phyloP scores from a whole-genome alignment of 37 sponge, comb jelly and placozoan species.

The Spongilla lacustris region DNA sequence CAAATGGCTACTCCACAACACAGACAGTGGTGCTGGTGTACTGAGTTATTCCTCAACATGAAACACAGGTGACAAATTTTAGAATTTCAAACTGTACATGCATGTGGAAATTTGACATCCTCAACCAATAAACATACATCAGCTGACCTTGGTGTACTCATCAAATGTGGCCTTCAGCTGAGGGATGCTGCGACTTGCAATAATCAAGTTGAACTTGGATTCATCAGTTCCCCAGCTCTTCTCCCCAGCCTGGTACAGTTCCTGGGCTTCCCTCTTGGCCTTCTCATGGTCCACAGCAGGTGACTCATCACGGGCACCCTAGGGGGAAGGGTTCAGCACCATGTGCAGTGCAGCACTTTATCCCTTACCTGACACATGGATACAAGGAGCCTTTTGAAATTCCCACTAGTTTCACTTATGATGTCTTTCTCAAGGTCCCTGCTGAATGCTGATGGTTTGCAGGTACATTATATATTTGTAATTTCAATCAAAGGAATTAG shows the following conservation, averaged over 20 bases:
- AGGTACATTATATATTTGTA: too few relatives aligned
- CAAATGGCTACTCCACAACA: too few relatives aligned
- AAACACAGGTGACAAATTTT: too few relatives aligned
- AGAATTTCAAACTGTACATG: too few relatives aligned
- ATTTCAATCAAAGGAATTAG: too few relatives aligned
- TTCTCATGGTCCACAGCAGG: conserved; percentile 81
- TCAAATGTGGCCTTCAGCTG: conserved; percentile 92
- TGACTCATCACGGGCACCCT: conserved; percentile 91
- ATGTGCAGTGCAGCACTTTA: neutral
- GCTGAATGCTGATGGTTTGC: conserved; percentile 44
- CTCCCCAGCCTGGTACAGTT: conserved; percentile 93
- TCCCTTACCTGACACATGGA: conserved; percentile 91
- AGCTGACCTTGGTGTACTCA: conserved; percentile 74
- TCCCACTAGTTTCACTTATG: conserved; percentile 96
- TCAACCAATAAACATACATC: too few relatives aligned
- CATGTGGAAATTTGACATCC: too few relatives aligned
- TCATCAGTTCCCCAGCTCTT: conserved; percentile 98
- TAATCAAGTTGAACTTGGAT: conserved; percentile 92
- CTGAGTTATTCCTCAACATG: too few relatives aligned
- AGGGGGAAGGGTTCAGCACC: neutral
- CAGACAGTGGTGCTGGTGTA: too few relatives aligned
- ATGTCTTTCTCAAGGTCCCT: conserved; percentile 95
- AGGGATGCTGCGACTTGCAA: conserved; percentile 84
- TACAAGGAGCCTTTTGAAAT: conserved; percentile 93
- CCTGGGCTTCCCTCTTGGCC: conserved; percentile 92